Evolutionary conservation across 2,888 invertebrate genomes (phyloP), one percentile per base, ranked within the genome.

Genomic region (Stenodema calcarata): DNA sequence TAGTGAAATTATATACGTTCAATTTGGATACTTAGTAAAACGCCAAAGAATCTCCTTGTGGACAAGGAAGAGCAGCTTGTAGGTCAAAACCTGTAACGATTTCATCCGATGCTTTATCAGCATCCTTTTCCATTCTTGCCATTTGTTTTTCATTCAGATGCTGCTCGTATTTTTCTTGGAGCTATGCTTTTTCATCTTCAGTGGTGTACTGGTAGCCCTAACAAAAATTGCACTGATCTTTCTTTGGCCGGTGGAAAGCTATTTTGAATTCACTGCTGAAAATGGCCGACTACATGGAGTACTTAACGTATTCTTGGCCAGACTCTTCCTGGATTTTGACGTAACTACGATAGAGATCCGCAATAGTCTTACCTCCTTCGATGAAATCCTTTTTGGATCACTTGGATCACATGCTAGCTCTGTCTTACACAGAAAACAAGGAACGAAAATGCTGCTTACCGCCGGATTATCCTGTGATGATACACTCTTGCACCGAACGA

Each of bases 41-140:
- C 30, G 89, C 86, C 27, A 90, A 90, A 30, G 89, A 88, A 84
- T 90, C 88, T 44, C 90, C 90, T 81, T 89, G 88, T 35, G 90
- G 90, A 78, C 88, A 89, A 18, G 89, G 90, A 70, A 90, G 89
- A 1, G 90, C 90, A 47, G 90, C 90, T 87, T 91, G 90, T 86
- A 90, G 88, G 83, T 90, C 90, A 87, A 89, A 91, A 42, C 88
- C 89, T 44, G 89, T 89, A 23, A 90, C 88, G 1, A 88, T 82
- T 81, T 87, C 85, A 75, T 78, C 88, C 12, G 81, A 62, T 54
- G 6, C 28, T 87, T 89, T 90, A 87, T 90, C 90, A 70, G 42
- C 84, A 41, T 87, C 89, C 88, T 90, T 90, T 88, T 89, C 88
- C 85, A 82, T 47, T 87, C 89, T 76, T 9, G 88, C 87, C 70